Evolutionary conservation across 2,113 vertebrate genomes (phyloP), one percentile per base, ranked within the genome.

Genomic region (Morone chrysops): DNA sequence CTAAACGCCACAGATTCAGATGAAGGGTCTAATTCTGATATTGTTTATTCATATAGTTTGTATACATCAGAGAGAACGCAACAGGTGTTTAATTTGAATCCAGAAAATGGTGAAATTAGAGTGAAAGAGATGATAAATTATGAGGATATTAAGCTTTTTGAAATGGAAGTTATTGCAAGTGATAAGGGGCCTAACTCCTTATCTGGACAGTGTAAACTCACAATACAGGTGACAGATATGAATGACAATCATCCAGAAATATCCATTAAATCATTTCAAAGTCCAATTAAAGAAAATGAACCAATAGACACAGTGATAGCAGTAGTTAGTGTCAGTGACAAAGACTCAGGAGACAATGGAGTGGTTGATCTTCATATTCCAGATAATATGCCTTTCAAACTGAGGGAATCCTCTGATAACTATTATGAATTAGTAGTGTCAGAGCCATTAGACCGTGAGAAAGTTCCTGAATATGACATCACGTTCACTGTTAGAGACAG

Each of bases 191-290:
- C 7, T 1, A 90, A 84, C 4, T 61, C 83, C 10, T 92, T 95
- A 85, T 91, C 93, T 0, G 95, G 95, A 8, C 94, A 96, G 18
- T 96, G 95, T 79, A 96, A 81, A 69, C 60, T 96, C 36, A 86
- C 89, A 6, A 82, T 96, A n/a, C 63, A 90, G 40, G 78, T 96
- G 0, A 69, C 86, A 43, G 95, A 96, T 70, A 84, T 93, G 83
- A 96, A 96, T 66, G 95, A 96, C 48, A 95, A 95, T 51, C 86
- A 85, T 2, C 95, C 96, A 10, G 91, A 94, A 89, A 79, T 96
- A 75, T 86, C 88, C 0, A 80, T 96, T 22, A 94, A 89, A 17
- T 92, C 92, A 12, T 84, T 94, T 57, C 87, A 84, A n/a, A 92
- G 81, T 80, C 83, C 89, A 41, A 74, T 93, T 4, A 84, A 75